Base-by-base conservation (phyloP, 1,140 invertebrate genomes). In the Brachionus plicatilis region DNA sequence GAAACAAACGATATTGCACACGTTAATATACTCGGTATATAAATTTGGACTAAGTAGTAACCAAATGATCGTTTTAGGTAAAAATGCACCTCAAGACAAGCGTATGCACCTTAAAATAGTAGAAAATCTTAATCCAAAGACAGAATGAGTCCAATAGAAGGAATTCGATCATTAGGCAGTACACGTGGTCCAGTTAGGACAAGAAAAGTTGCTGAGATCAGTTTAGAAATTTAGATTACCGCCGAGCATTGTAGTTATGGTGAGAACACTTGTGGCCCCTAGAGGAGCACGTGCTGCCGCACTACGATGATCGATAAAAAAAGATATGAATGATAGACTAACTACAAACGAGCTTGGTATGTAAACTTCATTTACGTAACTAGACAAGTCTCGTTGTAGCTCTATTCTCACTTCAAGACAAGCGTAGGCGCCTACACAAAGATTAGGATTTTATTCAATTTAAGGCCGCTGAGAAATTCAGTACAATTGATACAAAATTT, bases 1-100 rank as follows among this genome's bases (percentile, higher is more conserved):
- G 95, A 96, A 0, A 97, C 96, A 95, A 95, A 98, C 0, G 94
- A 96, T 1, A 98, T 90, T 1, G 96, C 94, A 0, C 97, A 95
- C 33, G 66, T 76, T n/a, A 85, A 41, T 24, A 85, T 78, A 33
- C 53, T 65, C 17, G 84, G 84, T 41, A 85, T 24, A 41, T 78
- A 85, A n/a, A 85, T 50, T 78, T 85, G 84, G 7, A 85, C 75
- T n/a, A 85, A 41, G 33, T 85, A 85, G 20, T 78, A 85, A n/a
- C 84, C 84, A 50, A 85, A 85, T 56, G 66, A 79, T 41, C 84
- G 47, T 78, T 85, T 76, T 17, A 85, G 33, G 53, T 66, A 66
- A 17, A 85, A 79, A 47, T 68, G 43, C 12, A 79, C 75, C 43
- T 78, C 53, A 12, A 85, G 50, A 47, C 84, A 85, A n/a, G 84